Conservation (phyloP, 1,140 invertebrate species). For the Chrysoperla carnea region DNA sequence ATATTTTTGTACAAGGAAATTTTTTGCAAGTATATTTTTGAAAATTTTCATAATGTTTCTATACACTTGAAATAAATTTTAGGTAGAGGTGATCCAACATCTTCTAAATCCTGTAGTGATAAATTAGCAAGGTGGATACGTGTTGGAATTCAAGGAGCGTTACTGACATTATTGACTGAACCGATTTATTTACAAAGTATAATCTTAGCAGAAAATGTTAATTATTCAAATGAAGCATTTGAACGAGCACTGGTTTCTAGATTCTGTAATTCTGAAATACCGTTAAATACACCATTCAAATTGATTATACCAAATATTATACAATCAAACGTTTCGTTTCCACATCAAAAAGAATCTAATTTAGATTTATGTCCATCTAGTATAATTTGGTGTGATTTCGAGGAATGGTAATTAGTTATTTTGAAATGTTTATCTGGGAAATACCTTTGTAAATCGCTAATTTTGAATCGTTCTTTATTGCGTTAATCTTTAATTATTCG, state of each 20-base stretch:
- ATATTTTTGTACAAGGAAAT: no score
- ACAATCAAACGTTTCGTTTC: constrained; percentile 22
- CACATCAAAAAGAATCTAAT: constrained; percentile 21
- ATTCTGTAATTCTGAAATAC: constrained; percentile 17
- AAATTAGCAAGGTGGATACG: constrained; percentile 81
- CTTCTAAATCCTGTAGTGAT: constrained; percentile 85
- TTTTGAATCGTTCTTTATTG: no score
- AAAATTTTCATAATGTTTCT: no score
- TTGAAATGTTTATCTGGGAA: no score
- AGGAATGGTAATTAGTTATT: constrained; percentile 22
- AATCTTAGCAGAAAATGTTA: constrained; percentile 47
- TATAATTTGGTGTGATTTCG: constrained; percentile 37
- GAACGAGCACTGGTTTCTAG: constrained; percentile 40
- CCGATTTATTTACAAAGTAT: constrained; percentile 54
- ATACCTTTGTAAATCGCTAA: no score
- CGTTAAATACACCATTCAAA: constrained; percentile 16
- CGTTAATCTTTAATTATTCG: no score
- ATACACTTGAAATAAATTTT: no score
- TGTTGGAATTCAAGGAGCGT: constrained; percentile 63
- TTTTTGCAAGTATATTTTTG: no score
- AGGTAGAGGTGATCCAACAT: constrained; percentile 63
- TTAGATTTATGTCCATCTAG: constrained; percentile 35
- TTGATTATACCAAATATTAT: constrained; percentile 16
- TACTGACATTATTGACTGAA: constrained; percentile 44
- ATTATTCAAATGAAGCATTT: constrained; percentile 42